These are phyloP conservation scores for Netelia virgata DNA, from an alignment of 2,888 invertebrate species.

Conservation along the genomic window DNA sequence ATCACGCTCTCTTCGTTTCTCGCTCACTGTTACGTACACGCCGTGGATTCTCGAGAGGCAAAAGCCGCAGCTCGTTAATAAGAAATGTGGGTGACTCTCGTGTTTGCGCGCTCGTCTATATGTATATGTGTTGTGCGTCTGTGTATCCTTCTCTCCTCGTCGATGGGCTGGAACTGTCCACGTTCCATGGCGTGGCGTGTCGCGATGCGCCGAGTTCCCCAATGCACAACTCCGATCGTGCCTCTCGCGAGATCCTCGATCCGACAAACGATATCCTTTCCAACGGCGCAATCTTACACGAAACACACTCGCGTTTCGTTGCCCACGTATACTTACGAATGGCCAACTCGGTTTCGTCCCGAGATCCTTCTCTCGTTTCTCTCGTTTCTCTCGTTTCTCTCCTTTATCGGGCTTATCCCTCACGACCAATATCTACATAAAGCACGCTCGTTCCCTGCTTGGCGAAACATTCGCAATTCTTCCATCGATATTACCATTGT, in stretches of 20 bases:
- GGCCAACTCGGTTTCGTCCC: conserved; percentile 7
- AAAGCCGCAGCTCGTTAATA: conserved; percentile 55
- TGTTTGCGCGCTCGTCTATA: conserved; percentile 22
- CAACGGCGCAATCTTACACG: conserved; percentile 43
- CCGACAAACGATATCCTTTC: conserved; percentile 61
- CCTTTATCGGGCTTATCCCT: conserved; percentile 41
- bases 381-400: conserved; percentile 37
- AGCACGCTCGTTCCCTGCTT: conserved; percentile 28
- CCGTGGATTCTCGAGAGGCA: conserved; percentile 22
- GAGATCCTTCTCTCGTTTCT: conserved; percentile 34
- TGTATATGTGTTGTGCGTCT: background rate
- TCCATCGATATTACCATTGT: background rate
- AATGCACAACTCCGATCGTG: conserved; percentile 41
- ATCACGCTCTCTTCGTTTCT: conserved; percentile 44
- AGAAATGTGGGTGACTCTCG: conserved; percentile 59
- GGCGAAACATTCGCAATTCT: background rate
- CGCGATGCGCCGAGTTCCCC: background rate
- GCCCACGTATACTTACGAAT: conserved; percentile 38
- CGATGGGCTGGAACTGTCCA: conserved; percentile 47
- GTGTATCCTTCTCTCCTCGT: conserved; percentile 12
- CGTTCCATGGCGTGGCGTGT: conserved; percentile 42
- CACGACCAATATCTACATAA: conserved; percentile 52
- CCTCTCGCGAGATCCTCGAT: conserved; percentile 47
- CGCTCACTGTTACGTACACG: conserved; percentile 19
- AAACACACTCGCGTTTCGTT: conserved; percentile 54